Conservation (phyloP, 2,113 vertebrate species). For the Cromileptes altivelis region DNA sequence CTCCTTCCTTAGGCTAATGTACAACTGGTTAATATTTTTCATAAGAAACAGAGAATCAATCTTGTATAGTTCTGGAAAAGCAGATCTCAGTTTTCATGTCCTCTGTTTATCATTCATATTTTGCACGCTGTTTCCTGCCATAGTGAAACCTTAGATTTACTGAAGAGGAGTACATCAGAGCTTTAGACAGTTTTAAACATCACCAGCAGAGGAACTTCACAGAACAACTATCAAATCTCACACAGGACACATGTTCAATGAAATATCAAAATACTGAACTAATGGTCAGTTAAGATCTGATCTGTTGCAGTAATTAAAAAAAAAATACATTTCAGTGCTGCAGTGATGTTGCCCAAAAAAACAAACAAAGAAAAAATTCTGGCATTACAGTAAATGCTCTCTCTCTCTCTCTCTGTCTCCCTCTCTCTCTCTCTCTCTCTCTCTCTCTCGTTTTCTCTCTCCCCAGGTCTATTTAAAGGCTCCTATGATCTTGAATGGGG, state of each 20-base stretch:
- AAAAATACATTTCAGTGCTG: neutral
- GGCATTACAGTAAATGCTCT: neutral
- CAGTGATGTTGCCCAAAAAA: neutral
- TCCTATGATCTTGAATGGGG: constrained; percentile 99
- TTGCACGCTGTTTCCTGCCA: neutral
- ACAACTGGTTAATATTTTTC: neutral
- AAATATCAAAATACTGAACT: neutral
- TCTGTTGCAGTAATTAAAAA: neutral
- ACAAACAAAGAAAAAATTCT: neutral
- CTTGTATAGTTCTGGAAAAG: neutral
- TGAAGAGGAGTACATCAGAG: neutral
- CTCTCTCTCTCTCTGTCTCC: neutral
- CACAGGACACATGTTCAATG: neutral
- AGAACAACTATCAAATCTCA: neutral
- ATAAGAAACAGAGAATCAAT: neutral
- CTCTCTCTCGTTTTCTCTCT: neutral
- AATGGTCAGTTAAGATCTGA: neutral
- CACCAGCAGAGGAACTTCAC: neutral
- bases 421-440: constrained; percentile 6
- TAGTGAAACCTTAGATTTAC: neutral
- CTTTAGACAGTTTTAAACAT: neutral
- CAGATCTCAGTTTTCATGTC: neutral
- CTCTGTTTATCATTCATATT: neutral
- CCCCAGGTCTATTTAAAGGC: constrained; percentile 95
- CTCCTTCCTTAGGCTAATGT: neutral